Conservation (phyloP, 2,113 vertebrate species). For the Rhabdornis inornatus region DNA sequence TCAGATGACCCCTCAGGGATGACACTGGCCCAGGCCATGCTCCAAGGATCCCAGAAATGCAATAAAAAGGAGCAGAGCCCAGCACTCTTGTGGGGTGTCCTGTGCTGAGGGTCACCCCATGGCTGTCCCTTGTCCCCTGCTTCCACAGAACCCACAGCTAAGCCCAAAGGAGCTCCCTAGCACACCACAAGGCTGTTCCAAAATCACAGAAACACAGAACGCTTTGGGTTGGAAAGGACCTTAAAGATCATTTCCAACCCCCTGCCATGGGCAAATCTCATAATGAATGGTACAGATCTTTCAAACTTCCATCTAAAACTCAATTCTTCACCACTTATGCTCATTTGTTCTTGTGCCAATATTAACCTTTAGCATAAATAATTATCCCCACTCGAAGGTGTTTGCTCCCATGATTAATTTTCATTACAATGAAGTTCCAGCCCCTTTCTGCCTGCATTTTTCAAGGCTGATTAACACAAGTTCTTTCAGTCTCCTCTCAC, state of each 20-base stretch:
- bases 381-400: not conserved
- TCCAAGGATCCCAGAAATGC: not conserved
- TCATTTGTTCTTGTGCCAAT: not conserved
- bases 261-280: not conserved
- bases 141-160: not conserved
- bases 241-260: not conserved
- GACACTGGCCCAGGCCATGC: too few species aligned
- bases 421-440: not conserved
- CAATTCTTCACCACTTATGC: not conserved
- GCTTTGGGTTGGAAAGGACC: not conserved
- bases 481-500: not conserved
- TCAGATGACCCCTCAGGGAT: not conserved
- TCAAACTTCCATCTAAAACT: not conserved
- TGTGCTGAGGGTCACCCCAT: not conserved
- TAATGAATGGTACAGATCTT: not conserved
- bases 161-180: accelerated
- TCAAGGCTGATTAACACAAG: not conserved
- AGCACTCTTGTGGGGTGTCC: accelerated
- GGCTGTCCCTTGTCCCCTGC: not conserved
- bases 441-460: not conserved
- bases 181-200: not conserved
- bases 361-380: constrained; percentile 3
- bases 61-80: not conserved
- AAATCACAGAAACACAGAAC: not conserved
- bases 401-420: not conserved